Conservation (phyloP, 1,140 invertebrate genomes). For the Nasonia giraulti region DNA sequence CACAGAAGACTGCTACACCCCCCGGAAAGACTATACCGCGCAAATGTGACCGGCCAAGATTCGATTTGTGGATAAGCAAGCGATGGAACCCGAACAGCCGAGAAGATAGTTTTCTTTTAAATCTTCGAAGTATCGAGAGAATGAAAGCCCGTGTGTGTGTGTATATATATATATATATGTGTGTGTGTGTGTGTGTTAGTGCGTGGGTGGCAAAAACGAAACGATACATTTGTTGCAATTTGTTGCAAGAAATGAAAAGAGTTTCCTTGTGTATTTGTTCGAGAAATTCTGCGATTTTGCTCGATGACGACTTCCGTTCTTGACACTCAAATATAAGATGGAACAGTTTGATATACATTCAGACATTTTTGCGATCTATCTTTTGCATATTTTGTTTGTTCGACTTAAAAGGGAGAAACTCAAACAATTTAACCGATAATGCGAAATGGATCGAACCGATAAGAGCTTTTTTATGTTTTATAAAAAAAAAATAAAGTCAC, state of each 20-base stretch:
- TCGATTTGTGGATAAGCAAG: not conserved
- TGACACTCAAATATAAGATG: not conserved
- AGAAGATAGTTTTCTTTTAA: not conserved
- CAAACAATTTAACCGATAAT: no score
- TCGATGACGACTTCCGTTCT: no score
- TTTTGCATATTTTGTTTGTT: no score
- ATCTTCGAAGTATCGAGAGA: not conserved
- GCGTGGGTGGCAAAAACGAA: not conserved
- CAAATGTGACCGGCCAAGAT: not conserved
- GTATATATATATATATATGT: no score
- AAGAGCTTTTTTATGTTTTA: no score
- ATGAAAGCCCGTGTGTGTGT: no score
- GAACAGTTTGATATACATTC: not conserved
- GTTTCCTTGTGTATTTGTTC: not conserved
- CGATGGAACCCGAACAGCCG: not conserved
- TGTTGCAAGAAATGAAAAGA: not conserved
- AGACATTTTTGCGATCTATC: no score
- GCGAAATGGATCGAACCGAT: no score
- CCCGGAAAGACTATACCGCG: not conserved
- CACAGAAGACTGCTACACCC: not conserved
- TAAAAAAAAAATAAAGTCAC: no score
- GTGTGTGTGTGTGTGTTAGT: not conserved
- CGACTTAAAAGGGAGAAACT: no score
- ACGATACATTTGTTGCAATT: no score
- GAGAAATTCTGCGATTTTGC: not conserved